Evolutionary conservation across 2,113 vertebrate species (phyloP).

Genomic region (Caracal caracal): DNA sequence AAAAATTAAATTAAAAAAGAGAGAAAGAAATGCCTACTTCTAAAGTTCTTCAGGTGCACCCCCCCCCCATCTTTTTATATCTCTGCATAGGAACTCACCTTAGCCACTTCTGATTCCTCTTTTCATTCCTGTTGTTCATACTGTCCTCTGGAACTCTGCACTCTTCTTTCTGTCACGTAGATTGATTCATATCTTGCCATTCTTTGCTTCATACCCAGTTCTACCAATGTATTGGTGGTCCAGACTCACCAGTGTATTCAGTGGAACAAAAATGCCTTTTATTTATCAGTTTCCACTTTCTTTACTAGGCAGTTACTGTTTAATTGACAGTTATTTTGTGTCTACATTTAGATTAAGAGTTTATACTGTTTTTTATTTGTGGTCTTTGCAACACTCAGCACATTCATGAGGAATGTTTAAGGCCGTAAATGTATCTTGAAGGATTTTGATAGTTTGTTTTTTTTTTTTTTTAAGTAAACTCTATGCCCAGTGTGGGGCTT

Average conservation of each 20-base stretch:
- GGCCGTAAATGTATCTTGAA: background rate
- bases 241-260: background rate
- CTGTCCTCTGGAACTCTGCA: background rate
- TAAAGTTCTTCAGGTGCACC: background rate
- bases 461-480: background rate
- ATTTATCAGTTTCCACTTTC: background rate
- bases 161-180: background rate
- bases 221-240: background rate
- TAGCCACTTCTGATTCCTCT: background rate
- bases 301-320: background rate
- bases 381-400: background rate
- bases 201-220: background rate
- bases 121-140: background rate
- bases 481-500: background rate
- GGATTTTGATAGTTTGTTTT: constrained; percentile 11
- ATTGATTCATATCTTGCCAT: background rate
- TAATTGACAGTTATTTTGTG: background rate
- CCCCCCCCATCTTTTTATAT: background rate
- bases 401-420: background rate
- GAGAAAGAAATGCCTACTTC: too few species aligned
- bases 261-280: background rate
- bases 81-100: background rate
- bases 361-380: background rate
- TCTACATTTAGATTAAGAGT: background rate
- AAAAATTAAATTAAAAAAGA: too few species aligned